Evolutionary conservation across 2,888 invertebrate species (phyloP), one percentile per base, ranked within the genome.

Genomic region (Yponomeuta plumbellus): DNA sequence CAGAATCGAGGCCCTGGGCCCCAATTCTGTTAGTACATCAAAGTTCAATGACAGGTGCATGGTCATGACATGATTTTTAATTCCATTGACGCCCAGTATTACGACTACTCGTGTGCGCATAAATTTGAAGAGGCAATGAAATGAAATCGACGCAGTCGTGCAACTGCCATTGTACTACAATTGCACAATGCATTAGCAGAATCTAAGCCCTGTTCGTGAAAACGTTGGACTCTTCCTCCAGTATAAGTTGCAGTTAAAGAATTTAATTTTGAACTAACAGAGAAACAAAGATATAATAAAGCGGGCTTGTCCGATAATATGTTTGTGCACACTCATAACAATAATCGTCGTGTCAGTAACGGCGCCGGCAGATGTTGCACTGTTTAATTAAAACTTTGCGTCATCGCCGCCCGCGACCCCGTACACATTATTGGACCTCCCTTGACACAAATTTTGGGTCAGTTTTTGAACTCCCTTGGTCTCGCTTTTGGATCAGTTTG

Each of bases 321-420:
- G 44, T 67, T 64, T 66, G 75, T 79, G 76, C 77, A 58, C 66
- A 75, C 73, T 75, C 74, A 74, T 80, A 81, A 82, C 81, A 86
- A 84, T 86, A 86, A 86, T 85, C 81, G 79, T 80, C 80, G 76
- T 80, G 81, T 80, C 79, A 78, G 80, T 79, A 80, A 84, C 83
- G 81, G 79, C 76, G 70, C 70, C 69, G 71, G 69, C 89, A 89
- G 86, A 88, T 88, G 88, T 81, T 83, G 78, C 83, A 61, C 66
- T 83, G 80, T 87, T 88, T 88, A 85, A 89, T 89, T 88, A 88
- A 90, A 90, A 89, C 84, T 88, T 88, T 84, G 79, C 80, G 75
- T 80, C 76, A 78, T 80, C 81, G 79, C 80, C 84, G 84, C 80
- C 76, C 78, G 76, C 63, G 64, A 17, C 83, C 84, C 83, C 80